These are phyloP conservation scores for Ornithorhynchus anatinus DNA, from an alignment of 2,113 vertebrate species.

Conservation along the genomic window DNA sequence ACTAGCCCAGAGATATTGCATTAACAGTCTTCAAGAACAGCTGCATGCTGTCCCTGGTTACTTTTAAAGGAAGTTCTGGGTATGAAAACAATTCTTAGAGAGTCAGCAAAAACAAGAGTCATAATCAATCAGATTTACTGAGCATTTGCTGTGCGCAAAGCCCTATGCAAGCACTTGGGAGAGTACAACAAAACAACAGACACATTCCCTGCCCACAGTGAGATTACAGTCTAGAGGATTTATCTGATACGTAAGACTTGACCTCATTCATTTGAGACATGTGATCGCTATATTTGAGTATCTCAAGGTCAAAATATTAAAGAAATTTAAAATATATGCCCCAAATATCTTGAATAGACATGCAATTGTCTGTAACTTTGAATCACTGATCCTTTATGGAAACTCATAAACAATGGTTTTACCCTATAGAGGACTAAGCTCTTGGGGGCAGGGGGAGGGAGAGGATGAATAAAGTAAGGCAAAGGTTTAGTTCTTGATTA, in stretches of 20 bases:
- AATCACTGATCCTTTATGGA: neutral
- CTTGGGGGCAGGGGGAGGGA: neutral
- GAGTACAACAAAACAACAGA: too few relatives aligned
- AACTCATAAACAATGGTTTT: neutral
- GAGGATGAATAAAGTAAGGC: constrained; percentile 28
- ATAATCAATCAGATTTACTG: too few relatives aligned
- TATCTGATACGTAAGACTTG: neutral
- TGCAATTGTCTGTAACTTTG: neutral
- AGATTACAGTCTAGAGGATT: neutral
- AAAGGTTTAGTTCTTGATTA: constrained; percentile 33
- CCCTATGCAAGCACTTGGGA: too few relatives aligned
- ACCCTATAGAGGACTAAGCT: constrained; percentile 23
- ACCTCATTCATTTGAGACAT: neutral
- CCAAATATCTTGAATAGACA: fast-evolving
- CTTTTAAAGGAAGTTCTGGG: too few relatives aligned
- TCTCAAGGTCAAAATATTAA: constrained; percentile 54
- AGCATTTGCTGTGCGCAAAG: too few relatives aligned
- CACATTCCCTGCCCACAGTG: too few relatives aligned
- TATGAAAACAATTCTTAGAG: neutral
- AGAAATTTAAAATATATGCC: neutral
- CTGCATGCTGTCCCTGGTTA: too few relatives aligned
- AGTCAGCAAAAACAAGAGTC: neutral
- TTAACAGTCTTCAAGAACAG: neutral
- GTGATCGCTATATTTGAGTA: constrained; percentile 5
- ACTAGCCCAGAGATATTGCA: too few relatives aligned